Base-by-base conservation (phyloP, 2,797 vertebrate genomes). In the Eutrigla gurnardus region DNA sequence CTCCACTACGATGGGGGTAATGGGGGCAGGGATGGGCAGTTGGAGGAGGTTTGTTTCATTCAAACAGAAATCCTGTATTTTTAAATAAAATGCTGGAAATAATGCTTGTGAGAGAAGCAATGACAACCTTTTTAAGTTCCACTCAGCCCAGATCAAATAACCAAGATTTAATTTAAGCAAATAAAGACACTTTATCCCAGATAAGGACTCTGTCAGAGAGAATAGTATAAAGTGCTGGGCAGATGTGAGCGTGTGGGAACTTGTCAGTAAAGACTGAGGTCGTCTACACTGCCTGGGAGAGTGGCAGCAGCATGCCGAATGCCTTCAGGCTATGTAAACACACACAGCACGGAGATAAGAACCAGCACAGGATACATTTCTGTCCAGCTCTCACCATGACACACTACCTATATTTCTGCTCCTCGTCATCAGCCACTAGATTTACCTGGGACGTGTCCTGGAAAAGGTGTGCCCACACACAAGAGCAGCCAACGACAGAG, bases 301-400 rank as follows among this genome's bases (percentile, higher is more conserved):
- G 68, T 82, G 86, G 86, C 81, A 84, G 78, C 88, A 85, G 83
- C 91, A 92, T 92, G 92, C 81, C 2, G 64, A 82, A 82, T 25
- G 86, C 89, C 85, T 90, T 70, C 64, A 83, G 91, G 92, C 85
- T 91, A 86, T 86, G 92, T 93, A 92, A 93, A 94, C 88, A 91
- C 74, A 82, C 25, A 85, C 11, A 69, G 13, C 33, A 12, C 14
- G 49, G 9, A 91, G 91, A 93, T 90, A 91, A 90, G 80, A 67
- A 68, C 42, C 49, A 60, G 54, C 78, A 82, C 61, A 85, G 80
- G 82, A 65, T 75, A 72, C 81, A 83, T 65, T 85, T 81, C 49
- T 85, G 65, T 64, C 63, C 73, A 25, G 33, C 65, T 73, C 60
- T 78, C 46, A 65, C 70, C 69, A 32, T 42, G 37, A 65, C 39